Percentiles rank a stretch among this genome's conserved stretches.
Evolutionary conservation across 1,140 invertebrate species (phyloP).

Genomic region (Linepithema humile): DNA sequence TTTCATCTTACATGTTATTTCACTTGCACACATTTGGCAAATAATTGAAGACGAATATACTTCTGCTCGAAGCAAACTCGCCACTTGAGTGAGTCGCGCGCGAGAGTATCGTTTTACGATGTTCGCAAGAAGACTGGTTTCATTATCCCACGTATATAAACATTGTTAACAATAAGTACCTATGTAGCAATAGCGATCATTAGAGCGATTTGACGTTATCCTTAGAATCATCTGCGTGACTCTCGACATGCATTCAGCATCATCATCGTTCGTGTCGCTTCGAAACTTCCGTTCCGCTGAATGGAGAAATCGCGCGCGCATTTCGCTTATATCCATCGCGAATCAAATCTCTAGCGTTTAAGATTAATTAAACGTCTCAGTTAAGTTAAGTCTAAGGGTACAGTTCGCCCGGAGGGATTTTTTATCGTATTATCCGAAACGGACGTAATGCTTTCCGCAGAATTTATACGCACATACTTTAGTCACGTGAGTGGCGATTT

Average conservation of each 20-base stretch:
- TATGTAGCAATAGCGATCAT: conserved; percentile 36
- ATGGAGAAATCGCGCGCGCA: background rate
- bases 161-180: conserved; percentile 44
- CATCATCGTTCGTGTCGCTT: background rate
- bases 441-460: conserved; percentile 14
- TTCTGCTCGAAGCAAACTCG: background rate
- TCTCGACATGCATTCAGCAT: conserved; percentile 11
- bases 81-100: background rate
- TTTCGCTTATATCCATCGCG: conserved; percentile 40
- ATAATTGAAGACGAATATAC: background rate
- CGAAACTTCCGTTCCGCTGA: conserved; percentile 29
- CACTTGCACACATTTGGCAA: conserved; percentile 1
- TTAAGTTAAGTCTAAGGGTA: conserved; percentile 44
- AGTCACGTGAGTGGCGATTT: conserved; percentile 15
- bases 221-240: conserved; percentile 21
- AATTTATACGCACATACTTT: conserved; percentile 25
- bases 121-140: conserved; percentile 59
- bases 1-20: conserved; percentile 18
- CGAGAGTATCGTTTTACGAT: conserved; percentile 16
- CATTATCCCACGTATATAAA: conserved; percentile 42
- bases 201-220: conserved; percentile 48
- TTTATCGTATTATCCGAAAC: conserved; percentile 17
- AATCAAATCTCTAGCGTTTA: conserved; percentile 46
- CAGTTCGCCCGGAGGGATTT: conserved; percentile 22
- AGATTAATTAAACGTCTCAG: conserved; percentile 26